Base-by-base conservation (phyloP, 2,888 invertebrate genomes). In the Athalia cordata region DNA sequence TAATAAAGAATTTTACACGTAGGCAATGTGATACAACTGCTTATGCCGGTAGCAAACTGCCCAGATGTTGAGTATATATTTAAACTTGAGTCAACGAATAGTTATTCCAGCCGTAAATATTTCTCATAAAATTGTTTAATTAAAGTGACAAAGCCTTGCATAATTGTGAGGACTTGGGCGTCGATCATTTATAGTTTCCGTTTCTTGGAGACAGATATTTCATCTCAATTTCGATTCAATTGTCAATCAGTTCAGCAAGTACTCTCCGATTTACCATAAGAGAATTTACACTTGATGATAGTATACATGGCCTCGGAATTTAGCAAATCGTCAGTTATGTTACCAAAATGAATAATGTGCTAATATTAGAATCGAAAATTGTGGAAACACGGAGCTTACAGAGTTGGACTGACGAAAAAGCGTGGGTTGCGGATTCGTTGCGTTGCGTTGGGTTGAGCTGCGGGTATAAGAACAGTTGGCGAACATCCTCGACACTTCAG, bases 291-390 rank as follows among this genome's bases (percentile, higher is more conserved):
- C 57, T 72, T 72, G 59, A 7, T 47, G 5, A 78, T 78, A 79
- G 79, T 77, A 29, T 29, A 77, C 72, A 79, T 72, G 72, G 66
- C 65, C 66, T 72, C 61, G 15, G 47, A 66, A 77, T 79, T 79
- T 62, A 77, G 57, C 65, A 66, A 79, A 59, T 64, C 49, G 29
- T 75, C 13, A 75, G 62, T 29, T 49, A 62, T 75, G 62, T 75
- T 75, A 64, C 45, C 62, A 5, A 83, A 87, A 84, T 85, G 84
- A 86, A 82, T 83, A 84, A 80, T 78, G 78, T 59, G 85, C 88
- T 89, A 89, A 88, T 86, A 87, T 88, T 89, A 89, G 89, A 86
- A 77, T 76, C 64, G 84, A 84, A 83, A 85, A 85, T 84, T 83
- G 86, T 86, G 87, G 85, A 85, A 84, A 86, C 81, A 80, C 79